A percentile compares a stretch with the other conserved stretches of the same genome.
phyloP scores from a whole-genome alignment of 1,140 invertebrate genomes.

The Drosophila neocordata region DNA sequence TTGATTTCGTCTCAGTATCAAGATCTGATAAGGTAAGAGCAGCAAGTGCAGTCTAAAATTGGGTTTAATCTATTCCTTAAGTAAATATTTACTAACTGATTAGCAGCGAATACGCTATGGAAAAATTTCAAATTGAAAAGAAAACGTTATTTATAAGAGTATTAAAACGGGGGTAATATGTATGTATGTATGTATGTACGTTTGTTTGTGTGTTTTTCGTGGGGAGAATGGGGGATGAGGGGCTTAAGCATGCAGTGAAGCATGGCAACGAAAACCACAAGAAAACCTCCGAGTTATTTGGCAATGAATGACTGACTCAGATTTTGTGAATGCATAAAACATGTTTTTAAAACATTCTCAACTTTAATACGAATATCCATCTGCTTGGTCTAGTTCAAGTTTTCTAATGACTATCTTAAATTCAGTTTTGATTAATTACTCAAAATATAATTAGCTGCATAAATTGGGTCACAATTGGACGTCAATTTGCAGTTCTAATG shows the following conservation, averaged over 20 bases:
- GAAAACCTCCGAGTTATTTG: slow-evolving; percentile 59
- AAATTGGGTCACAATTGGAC: slow-evolving; percentile 43
- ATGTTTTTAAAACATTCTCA: slow-evolving; percentile 24
- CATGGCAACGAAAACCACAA: slow-evolving; percentile 40
- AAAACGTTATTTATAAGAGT: slow-evolving; percentile 14
- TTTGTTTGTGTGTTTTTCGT: too few species aligned
- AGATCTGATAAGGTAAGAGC: slow-evolving; percentile 45
- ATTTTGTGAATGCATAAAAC: slow-evolving; percentile 49
- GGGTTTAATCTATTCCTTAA: slow-evolving; percentile 58
- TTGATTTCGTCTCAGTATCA: slow-evolving; percentile 13
- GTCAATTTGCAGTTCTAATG: slow-evolving; percentile 66
- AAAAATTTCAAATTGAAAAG: slow-evolving; percentile 42
- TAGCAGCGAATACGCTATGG: slow-evolving; percentile 48
- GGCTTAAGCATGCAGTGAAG: slow-evolving; percentile 51
- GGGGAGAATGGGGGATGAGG: too few species aligned
- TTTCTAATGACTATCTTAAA: slow-evolving; percentile 27
- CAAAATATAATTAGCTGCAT: slow-evolving; percentile 38
- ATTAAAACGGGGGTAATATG: background rate
- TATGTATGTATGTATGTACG: too few species aligned
- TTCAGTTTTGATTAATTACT: slow-evolving; percentile 45
- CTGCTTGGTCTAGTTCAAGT: slow-evolving; percentile 13
- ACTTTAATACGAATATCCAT: background rate
- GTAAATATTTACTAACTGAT: slow-evolving; percentile 69
- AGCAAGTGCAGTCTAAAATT: slow-evolving; percentile 42
- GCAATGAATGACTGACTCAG: slow-evolving; percentile 53